These are phyloP conservation scores for Sympetrum striolatum DNA, from an alignment of 2,888 invertebrate species.

Conservation along the genomic window DNA sequence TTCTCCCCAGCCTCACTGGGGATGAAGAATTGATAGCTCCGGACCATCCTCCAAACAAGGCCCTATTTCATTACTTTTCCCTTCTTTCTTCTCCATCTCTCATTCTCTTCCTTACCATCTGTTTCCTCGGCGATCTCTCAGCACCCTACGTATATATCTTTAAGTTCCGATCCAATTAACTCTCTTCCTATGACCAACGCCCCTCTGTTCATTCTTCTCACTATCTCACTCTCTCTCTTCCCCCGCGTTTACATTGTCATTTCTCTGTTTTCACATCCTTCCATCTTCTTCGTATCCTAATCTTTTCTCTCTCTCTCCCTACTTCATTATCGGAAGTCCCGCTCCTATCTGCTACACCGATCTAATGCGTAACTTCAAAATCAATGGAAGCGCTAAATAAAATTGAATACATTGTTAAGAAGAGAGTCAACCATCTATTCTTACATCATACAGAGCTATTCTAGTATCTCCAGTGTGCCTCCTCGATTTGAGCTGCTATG, in stretches of 20 bases:
- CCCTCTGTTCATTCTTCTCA: no score
- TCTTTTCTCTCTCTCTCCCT: not conserved
- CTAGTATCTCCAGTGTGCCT: no score
- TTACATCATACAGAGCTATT: no score
- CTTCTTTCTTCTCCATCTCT: not conserved
- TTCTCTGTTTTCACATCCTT: no score
- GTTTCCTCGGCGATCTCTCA: not conserved
- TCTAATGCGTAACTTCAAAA: no score
- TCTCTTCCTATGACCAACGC: not conserved
- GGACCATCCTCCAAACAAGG: not conserved
- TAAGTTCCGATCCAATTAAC: not conserved
- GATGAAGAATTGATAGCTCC: not conserved
- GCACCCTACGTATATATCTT: not conserved
- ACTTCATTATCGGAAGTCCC: not conserved
- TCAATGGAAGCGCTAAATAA: no score
- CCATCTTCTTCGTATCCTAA: not conserved
- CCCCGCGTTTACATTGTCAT: no score
- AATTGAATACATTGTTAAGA: no score
- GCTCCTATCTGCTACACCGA: no score
- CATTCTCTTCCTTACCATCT: not conserved
- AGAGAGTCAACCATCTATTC: no score
- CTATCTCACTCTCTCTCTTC: no score
- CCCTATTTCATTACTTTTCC: not conserved
- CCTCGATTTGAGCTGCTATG: no score
- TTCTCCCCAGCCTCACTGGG: not conserved